phyloP scores from a whole-genome alignment of 2,888 invertebrate species.

The Volucella bombylans region DNA sequence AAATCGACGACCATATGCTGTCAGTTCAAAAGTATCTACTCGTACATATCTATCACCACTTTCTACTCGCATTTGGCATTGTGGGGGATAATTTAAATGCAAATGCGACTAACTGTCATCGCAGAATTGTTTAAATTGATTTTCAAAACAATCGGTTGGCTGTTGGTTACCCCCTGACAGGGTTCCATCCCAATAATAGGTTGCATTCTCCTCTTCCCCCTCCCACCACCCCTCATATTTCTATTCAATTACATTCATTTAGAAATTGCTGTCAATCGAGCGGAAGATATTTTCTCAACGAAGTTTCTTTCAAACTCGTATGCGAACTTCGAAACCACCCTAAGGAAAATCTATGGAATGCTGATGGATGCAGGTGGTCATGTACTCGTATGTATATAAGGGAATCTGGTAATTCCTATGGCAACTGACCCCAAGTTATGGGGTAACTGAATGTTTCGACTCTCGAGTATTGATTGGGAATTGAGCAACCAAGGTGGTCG shows the following conservation, averaged over 20 bases:
- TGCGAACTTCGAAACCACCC: neutral
- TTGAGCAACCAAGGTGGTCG: constrained; percentile 11
- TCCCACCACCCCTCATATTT: neutral
- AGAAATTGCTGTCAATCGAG: constrained; percentile 67
- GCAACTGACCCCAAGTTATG: constrained; percentile 21
- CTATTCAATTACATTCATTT: constrained; percentile 69
- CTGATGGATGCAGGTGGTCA: constrained; percentile 49
- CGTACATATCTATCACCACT: too few species aligned
- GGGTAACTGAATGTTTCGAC: constrained; percentile 21
- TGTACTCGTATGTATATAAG: constrained; percentile 11
- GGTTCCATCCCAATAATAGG: neutral
- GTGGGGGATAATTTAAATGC: constrained; percentile 35
- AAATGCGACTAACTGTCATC: constrained; percentile 32
- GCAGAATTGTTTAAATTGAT: constrained; percentile 58
- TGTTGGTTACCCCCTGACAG: neutral
- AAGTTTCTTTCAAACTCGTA: constrained; percentile 38
- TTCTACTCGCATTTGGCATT: constrained; percentile 9
- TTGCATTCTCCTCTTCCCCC: too few species aligned
- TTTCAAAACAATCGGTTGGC: constrained; percentile 35
- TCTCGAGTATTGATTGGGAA: constrained; percentile 40
- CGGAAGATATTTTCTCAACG: constrained; percentile 56
- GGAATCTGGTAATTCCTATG: constrained; percentile 36
- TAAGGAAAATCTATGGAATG: neutral
- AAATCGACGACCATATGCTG: constrained; percentile 68
- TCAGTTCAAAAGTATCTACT: constrained; percentile 28